Conservation (phyloP, 2,113 vertebrate species). For the Phoxinus phoxinus region DNA sequence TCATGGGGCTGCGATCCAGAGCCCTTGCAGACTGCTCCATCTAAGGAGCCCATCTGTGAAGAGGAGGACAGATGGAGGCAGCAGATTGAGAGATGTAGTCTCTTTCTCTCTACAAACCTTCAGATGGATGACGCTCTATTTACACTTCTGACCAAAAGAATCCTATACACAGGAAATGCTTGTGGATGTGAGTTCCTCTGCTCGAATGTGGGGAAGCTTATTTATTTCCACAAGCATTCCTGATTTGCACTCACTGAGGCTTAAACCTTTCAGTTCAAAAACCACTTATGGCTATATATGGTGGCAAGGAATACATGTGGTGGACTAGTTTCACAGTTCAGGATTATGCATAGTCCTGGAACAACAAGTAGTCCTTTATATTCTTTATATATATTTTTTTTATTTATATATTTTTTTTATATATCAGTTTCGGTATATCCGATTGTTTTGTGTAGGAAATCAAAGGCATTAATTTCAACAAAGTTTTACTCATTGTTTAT, state of each 20-base stretch:
- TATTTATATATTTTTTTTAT: too few species aligned
- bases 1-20: background rate
- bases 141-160: slow-evolving; percentile 75
- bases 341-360: background rate
- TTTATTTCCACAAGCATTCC: slow-evolving; percentile 97
- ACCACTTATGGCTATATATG: slow-evolving; percentile 87
- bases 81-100: slow-evolving; percentile 38
- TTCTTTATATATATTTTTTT: too few species aligned
- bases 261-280: slow-evolving; percentile 73
- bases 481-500: slow-evolving; percentile 7
- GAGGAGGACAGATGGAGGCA: slow-evolving; percentile 49
- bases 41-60: slow-evolving; percentile 50
- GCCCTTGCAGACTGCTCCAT: slow-evolving; percentile 10
- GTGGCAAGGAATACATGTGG: slow-evolving; percentile 73
- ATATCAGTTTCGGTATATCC: too few species aligned
- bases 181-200: slow-evolving; percentile 77
- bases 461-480: background rate
- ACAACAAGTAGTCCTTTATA: background rate
- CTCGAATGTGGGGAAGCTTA: slow-evolving; percentile 93
- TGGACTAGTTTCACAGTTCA: slow-evolving; percentile 33
- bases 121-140: slow-evolving; percentile 74
- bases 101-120: slow-evolving; percentile 58
- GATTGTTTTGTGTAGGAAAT: background rate
- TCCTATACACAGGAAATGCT: slow-evolving; percentile 81
- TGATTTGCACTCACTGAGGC: slow-evolving; percentile 86